Evolutionary conservation across 2,797 vertebrate genomes (phyloP).

Genomic region (Uromys caudimaculatus): DNA sequence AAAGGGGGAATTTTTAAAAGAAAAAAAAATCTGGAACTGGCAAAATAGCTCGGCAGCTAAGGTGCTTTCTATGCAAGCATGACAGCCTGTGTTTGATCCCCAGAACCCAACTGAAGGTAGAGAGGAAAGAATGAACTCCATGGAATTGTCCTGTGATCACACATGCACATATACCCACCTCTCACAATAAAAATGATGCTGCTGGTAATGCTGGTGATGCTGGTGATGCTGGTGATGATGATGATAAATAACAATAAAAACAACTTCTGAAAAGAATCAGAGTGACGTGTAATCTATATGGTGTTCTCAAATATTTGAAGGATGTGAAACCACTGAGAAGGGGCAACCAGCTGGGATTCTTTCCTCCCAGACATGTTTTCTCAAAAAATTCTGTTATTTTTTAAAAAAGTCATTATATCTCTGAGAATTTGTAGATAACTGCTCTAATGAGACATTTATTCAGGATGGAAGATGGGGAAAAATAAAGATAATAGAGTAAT

Average conservation of each 20-base stretch:
- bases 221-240: neutral
- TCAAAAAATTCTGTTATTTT: neutral
- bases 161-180: neutral
- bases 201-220: neutral
- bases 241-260: neutral
- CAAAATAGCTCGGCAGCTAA: neutral
- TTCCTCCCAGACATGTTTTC: neutral
- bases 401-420: neutral
- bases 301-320: neutral
- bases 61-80: neutral
- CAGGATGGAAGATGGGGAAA: neutral
- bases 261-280: neutral
- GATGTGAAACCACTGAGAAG: neutral
- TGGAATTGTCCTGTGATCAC: neutral
- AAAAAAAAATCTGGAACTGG: neutral
- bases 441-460: neutral
- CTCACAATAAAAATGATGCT: neutral
- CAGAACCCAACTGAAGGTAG: neutral
- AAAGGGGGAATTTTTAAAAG: neutral
- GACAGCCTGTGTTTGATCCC: neutral
- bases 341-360: neutral
- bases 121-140: neutral
- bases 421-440: neutral
- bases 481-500: neutral
- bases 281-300: neutral